phyloP scores from a whole-genome alignment of 2,797 vertebrate species.

The Scyliorhinus canicula region DNA sequence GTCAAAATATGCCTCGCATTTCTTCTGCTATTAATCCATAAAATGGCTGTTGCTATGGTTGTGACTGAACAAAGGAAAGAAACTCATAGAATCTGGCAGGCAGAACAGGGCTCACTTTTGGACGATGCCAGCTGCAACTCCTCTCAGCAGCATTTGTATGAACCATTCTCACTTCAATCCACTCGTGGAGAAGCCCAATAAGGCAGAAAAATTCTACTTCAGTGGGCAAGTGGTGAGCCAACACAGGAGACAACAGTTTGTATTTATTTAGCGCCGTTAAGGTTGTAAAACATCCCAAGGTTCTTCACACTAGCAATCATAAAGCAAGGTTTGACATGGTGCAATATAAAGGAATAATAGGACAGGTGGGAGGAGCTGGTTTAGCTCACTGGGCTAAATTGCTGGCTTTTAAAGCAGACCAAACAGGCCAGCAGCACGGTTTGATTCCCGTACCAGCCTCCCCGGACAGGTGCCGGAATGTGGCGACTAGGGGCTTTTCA shows the following conservation, averaged over 20 bases:
- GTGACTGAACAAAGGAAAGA: background rate
- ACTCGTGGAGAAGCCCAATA: background rate
- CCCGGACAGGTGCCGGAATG: no score
- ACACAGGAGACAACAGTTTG: background rate
- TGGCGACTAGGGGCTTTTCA: no score
- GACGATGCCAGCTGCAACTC: background rate
- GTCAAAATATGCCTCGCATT: conserved; percentile 32
- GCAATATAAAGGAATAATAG: background rate
- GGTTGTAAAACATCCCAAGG: background rate
- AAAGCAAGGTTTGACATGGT: background rate
- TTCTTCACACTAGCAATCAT: background rate
- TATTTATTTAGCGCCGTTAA: background rate
- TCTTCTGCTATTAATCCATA: conserved; percentile 4
- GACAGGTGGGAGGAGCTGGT: no score
- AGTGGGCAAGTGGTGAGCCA: background rate
- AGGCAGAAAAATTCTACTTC: background rate
- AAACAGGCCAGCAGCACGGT: no score
- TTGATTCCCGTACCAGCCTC: no score
- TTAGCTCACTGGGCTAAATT: no score
- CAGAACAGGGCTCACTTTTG: background rate
- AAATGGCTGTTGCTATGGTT: conserved; percentile 19
- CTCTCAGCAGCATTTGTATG: background rate
- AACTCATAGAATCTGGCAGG: background rate
- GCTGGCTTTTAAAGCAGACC: no score
- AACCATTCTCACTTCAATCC: background rate